These are phyloP conservation scores for Tetramorium simillimum DNA, from an alignment of 1,140 invertebrate species.

Conservation along the genomic window DNA sequence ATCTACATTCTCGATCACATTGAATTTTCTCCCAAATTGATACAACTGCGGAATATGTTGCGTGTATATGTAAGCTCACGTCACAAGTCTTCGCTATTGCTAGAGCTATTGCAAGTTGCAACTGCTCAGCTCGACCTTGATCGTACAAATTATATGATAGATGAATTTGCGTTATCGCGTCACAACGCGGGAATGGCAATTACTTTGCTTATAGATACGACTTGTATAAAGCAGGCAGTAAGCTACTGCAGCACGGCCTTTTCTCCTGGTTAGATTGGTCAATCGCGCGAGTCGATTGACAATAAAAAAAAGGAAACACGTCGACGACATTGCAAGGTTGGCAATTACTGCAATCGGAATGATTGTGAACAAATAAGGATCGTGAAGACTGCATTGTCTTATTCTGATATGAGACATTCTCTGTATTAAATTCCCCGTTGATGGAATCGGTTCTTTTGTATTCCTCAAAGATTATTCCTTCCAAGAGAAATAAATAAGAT, in stretches of 20 bases:
- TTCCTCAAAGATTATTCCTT: not conserved
- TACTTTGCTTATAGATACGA: slow-evolving; percentile 47
- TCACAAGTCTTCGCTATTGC: not conserved
- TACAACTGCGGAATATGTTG: not conserved
- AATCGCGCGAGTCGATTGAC: slow-evolving; percentile 23
- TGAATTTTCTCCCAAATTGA: not conserved
- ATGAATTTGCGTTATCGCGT: slow-evolving; percentile 54
- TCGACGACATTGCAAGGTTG: slow-evolving; percentile 76
- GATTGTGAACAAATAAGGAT: slow-evolving; percentile 45
- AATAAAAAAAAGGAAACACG: slow-evolving; percentile 45
- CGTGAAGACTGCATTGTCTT: not conserved
- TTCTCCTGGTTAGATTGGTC: not conserved
- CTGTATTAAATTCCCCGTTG: not conserved
- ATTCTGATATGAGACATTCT: slow-evolving; percentile 12
- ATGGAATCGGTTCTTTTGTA: not conserved
- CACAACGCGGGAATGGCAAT: slow-evolving; percentile 21
- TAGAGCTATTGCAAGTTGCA: too few relatives aligned
- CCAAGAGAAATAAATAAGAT: not conserved
- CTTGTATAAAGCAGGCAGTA: slow-evolving; percentile 44
- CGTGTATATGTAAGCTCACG: not conserved
- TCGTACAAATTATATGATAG: slow-evolving; percentile 54
- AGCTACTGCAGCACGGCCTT: slow-evolving; percentile 20
- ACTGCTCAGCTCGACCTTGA: slow-evolving; percentile 37
- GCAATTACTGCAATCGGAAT: slow-evolving; percentile 67
- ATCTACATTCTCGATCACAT: not conserved